Conservation (phyloP, 2,888 invertebrate genomes). For the Halictus quadricinctus region DNA sequence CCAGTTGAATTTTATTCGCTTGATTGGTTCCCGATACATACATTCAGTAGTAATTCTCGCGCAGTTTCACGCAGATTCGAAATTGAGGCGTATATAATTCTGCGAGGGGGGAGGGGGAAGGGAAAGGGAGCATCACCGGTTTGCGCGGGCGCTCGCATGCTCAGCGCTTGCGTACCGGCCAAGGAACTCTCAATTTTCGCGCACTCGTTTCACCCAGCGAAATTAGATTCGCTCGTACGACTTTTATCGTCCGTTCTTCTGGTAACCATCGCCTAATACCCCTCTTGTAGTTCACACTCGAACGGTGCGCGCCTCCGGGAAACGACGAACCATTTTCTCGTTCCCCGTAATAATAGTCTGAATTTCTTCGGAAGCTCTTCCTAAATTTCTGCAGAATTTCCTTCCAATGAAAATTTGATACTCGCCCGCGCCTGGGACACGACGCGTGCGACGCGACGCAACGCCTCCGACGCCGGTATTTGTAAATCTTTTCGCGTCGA, state of each 20-base stretch:
- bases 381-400: conserved; percentile 58
- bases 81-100: conserved; percentile 37
- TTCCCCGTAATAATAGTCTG: conserved; percentile 53
- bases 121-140: neutral
- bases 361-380: conserved; percentile 59
- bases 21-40: conserved; percentile 34
- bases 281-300: conserved; percentile 50
- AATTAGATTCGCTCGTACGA: conserved; percentile 65
- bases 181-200: conserved; percentile 55
- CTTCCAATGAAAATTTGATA: conserved; percentile 66
- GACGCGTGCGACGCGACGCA: neutral
- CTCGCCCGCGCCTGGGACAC: neutral
- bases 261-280: conserved; percentile 65
- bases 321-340: conserved; percentile 52
- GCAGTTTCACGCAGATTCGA: conserved; percentile 45
- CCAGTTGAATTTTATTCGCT: conserved; percentile 23
- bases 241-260: conserved; percentile 64
- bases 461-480: conserved; percentile 1
- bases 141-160: neutral
- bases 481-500: conserved; percentile 37
- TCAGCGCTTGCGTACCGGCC: conserved; percentile 24
- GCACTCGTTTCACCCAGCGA: conserved; percentile 36
- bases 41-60: conserved; percentile 29
- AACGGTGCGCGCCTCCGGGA: conserved; percentile 42
- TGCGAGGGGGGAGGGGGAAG: neutral